phyloP scores from a whole-genome alignment of 2,113 vertebrate species.

The Gadus chalcogrammus region DNA sequence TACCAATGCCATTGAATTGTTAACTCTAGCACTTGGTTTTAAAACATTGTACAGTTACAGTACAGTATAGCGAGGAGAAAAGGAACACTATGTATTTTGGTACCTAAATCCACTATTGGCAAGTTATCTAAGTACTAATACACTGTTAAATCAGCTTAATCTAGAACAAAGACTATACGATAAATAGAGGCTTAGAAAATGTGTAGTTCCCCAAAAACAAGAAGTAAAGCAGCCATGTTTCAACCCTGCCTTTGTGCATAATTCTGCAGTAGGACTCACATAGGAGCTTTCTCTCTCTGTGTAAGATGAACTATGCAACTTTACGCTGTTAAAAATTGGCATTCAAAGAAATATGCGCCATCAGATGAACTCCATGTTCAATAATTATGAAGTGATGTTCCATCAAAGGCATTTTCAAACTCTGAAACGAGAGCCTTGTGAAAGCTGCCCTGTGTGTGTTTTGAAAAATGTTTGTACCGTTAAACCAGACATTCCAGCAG shows the following conservation, averaged over 20 bases:
- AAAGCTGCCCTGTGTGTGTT: no score
- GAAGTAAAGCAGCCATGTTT: constrained; percentile 41
- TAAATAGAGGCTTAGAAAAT: constrained; percentile 48
- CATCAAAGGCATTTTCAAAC: no score
- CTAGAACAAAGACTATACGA: constrained; percentile 58
- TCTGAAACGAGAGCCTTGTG: no score
- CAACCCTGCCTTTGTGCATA: constrained; percentile 11
- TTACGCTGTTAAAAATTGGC: constrained; percentile 16
- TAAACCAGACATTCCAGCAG: no score
- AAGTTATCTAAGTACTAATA: constrained; percentile 59
- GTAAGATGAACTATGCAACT: constrained; percentile 18
- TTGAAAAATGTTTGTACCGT: no score
- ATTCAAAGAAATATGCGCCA: no score
- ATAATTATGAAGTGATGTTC: no score
- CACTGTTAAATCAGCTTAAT: constrained; percentile 44
- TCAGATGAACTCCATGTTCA: no score
- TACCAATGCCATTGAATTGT: constrained; percentile 45
- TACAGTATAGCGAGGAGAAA: constrained; percentile 42
- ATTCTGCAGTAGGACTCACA: constrained; percentile 18
- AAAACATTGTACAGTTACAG: constrained; percentile 48
- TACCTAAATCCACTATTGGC: constrained; percentile 66
- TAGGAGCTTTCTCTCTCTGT: background rate
- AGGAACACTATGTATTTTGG: constrained; percentile 49
- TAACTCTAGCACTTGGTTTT: constrained; percentile 67
- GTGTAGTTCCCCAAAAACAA: constrained; percentile 36